These are phyloP conservation scores for Rhopalosiphum maidis DNA, from an alignment of 1,140 invertebrate genomes.

Conservation along the genomic window DNA sequence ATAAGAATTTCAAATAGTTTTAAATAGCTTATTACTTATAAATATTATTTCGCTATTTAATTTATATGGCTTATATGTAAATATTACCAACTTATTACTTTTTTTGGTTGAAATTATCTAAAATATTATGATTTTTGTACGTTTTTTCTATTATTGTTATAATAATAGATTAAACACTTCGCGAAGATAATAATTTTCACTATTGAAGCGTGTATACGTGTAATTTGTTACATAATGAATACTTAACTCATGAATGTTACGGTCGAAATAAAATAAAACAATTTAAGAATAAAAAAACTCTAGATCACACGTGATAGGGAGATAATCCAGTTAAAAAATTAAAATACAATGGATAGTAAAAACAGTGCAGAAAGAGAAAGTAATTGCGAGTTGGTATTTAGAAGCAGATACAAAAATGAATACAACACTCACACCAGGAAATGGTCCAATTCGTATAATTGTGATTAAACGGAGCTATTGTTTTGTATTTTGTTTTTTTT, in stretches of 20 bases:
- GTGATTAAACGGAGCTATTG: conserved; percentile 49
- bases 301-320: conserved; percentile 54
- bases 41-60: background rate
- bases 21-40: background rate
- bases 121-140: background rate
- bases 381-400: conserved; percentile 46
- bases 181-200: conserved; percentile 13
- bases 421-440: conserved; percentile 44
- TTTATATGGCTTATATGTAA: background rate
- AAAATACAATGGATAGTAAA: conserved; percentile 53
- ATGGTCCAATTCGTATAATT: conserved; percentile 47
- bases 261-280: conserved; percentile 47
- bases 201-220: conserved; percentile 33
- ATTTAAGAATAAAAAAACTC: conserved; percentile 45
- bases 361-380: conserved; percentile 55
- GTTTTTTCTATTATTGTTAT: conserved; percentile 2
- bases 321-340: conserved; percentile 57
- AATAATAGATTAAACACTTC: conserved; percentile 28
- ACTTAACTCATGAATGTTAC: conserved; percentile 45
- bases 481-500: conserved; percentile 44
- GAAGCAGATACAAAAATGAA: conserved; percentile 41
- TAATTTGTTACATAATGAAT: conserved; percentile 40
- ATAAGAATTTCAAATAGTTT: background rate
- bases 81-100: background rate
- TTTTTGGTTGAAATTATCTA: background rate